Percentiles rank a stretch among this genome's conserved stretches.
These are phyloP conservation scores for Marcusenius ussheri DNA, from an alignment of 2,113 vertebrate genomes.

Conservation along the genomic window DNA sequence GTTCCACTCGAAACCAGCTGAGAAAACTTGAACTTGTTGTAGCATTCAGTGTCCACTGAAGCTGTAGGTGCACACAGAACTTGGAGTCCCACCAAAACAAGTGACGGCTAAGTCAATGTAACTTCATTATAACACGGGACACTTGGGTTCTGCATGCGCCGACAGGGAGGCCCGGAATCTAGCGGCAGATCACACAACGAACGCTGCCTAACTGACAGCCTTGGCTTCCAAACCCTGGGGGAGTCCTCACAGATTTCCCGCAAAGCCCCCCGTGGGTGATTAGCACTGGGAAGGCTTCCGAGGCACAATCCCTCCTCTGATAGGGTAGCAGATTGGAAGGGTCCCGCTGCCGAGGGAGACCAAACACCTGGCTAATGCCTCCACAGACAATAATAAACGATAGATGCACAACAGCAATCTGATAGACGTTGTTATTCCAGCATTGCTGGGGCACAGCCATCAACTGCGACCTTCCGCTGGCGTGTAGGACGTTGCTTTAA, in stretches of 20 bases:
- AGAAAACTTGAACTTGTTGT: neutral
- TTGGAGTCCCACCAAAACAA: neutral
- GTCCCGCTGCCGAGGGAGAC: constrained; percentile 27
- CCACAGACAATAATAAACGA: constrained; percentile 41
- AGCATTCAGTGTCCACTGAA: neutral
- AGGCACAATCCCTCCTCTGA: neutral
- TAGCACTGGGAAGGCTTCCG: neutral
- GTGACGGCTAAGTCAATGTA: neutral
- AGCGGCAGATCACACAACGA: neutral
- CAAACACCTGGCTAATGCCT: constrained; percentile 50
- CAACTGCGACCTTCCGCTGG: constrained; percentile 45
- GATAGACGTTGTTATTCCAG: constrained; percentile 41
- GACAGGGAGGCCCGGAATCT: neutral
- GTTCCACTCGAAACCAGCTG: neutral
- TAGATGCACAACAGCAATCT: constrained; percentile 10
- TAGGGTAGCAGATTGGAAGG: constrained; percentile 24
- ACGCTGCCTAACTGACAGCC: neutral
- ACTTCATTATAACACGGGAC: neutral
- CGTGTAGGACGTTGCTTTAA: constrained; percentile 35
- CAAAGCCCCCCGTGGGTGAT: neutral
- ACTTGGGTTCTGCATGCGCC: neutral
- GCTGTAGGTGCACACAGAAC: neutral
- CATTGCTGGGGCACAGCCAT: constrained; percentile 27
- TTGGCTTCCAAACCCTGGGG: neutral
- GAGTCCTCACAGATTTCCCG: neutral